A percentile compares a stretch with the other conserved stretches of the same genome.
These are phyloP conservation scores for Protobothrops flavoviridis DNA, from an alignment of 2,113 vertebrate genomes.

Conservation along the genomic window DNA sequence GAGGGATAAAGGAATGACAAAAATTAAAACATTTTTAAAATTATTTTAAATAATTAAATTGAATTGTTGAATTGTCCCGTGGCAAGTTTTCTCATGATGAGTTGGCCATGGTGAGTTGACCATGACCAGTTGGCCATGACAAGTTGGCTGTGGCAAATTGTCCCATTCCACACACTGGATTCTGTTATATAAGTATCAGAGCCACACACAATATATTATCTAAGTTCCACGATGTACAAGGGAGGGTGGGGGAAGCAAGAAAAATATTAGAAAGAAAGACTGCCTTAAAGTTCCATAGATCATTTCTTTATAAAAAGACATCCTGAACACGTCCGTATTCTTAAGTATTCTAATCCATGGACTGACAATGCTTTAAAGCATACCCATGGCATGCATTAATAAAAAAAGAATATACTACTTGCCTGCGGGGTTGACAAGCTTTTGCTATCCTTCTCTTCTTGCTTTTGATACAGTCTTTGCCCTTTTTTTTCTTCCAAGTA, in stretches of 20 bases:
- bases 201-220: conserved; percentile 10
- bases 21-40: too few species aligned
- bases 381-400: conserved; percentile 58
- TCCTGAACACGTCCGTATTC: conserved; percentile 51
- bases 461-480: conserved; percentile 53
- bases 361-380: conserved; percentile 57
- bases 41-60: too few species aligned
- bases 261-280: conserved; percentile 38
- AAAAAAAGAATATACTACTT: conserved; percentile 42
- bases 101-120: too few species aligned
- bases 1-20: too few species aligned
- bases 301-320: conserved; percentile 34
- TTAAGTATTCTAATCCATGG: conserved; percentile 55
- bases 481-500: conserved; percentile 51
- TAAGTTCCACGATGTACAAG: neutral
- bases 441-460: conserved; percentile 45
- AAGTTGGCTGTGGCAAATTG: too few species aligned
- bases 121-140: too few species aligned
- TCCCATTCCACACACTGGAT: neutral
- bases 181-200: neutral
- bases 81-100: too few species aligned
- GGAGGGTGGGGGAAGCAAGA: neutral
- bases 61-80: too few species aligned
- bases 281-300: conserved; percentile 30
- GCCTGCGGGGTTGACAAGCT: conserved; percentile 59